These are phyloP conservation scores for Brachionus sp. DNA, from an alignment of 1,140 invertebrate genomes.

Conservation along the genomic window DNA sequence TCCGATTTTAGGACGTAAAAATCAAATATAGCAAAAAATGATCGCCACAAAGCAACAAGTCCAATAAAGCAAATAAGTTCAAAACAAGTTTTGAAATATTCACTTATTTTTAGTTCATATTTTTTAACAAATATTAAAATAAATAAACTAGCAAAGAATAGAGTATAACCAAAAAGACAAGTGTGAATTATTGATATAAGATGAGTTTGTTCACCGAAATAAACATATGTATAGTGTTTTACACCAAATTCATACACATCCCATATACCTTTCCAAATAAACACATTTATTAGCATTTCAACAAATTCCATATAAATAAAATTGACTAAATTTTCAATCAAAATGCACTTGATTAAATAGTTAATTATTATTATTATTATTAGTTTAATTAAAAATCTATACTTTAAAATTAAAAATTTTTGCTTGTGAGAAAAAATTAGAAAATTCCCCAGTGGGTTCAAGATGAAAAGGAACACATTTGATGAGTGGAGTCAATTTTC, in stretches of 20 bases:
- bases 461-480: slow-evolving; percentile 25
- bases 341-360: background rate
- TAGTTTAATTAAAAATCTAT: background rate
- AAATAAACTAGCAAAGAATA: background rate
- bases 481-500: background rate
- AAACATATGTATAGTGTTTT: background rate
- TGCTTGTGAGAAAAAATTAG: background rate
- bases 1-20: background rate
- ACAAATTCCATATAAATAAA: slow-evolving; percentile 15
- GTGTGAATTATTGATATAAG: background rate
- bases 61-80: slow-evolving; percentile 15
- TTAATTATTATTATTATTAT: background rate
- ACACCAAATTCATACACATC: slow-evolving; percentile 6
- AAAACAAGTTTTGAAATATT: background rate
- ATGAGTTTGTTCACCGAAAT: background rate
- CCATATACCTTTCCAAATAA: slow-evolving; percentile 21
- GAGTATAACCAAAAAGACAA: background rate
- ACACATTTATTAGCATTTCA: slow-evolving; percentile 19
- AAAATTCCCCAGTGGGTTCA: background rate
- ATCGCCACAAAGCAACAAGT: background rate
- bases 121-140: background rate
- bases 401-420: background rate
- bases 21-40: background rate
- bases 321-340: background rate
- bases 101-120: background rate